Conservation (phyloP, 2,797 vertebrate genomes). For the Xiphorhynchus erythropygius region DNA sequence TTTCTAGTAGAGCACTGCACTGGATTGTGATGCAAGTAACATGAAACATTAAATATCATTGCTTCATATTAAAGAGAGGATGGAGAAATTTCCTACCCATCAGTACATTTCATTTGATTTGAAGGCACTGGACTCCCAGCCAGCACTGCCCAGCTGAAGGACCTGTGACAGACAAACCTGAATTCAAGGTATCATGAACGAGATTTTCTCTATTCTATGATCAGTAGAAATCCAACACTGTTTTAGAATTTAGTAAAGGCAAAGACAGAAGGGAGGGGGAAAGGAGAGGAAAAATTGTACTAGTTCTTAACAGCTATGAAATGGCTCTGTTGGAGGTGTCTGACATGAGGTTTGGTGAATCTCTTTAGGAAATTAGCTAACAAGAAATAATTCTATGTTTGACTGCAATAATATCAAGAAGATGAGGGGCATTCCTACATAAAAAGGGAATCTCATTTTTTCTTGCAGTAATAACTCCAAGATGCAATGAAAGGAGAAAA, state of each 20-base stretch:
- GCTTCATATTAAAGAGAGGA: not conserved
- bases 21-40: not conserved
- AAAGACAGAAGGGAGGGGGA: not conserved
- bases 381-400: conserved; percentile 57
- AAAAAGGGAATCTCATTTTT: conserved; percentile 51
- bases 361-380: conserved; percentile 48
- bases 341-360: conserved; percentile 27
- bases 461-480: conserved; percentile 45
- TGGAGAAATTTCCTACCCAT: not conserved
- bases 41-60: not conserved
- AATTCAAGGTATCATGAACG: not conserved
- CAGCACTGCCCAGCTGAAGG: not conserved
- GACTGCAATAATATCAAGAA: conserved; percentile 54
- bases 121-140: not conserved
- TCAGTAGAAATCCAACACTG: not conserved
- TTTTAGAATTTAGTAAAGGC: not conserved
- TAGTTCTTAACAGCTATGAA: not conserved
- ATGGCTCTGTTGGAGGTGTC: not conserved
- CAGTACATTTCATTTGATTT: rapidly evolving
- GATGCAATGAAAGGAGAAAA: conserved; percentile 57
- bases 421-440: conserved; percentile 44
- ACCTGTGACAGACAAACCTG: not conserved
- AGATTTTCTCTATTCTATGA: not conserved
- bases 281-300: not conserved
- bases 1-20: not conserved